These are phyloP conservation scores for Zaprionus obscuricornis DNA, from an alignment of 2,888 invertebrate species.

Conservation along the genomic window DNA sequence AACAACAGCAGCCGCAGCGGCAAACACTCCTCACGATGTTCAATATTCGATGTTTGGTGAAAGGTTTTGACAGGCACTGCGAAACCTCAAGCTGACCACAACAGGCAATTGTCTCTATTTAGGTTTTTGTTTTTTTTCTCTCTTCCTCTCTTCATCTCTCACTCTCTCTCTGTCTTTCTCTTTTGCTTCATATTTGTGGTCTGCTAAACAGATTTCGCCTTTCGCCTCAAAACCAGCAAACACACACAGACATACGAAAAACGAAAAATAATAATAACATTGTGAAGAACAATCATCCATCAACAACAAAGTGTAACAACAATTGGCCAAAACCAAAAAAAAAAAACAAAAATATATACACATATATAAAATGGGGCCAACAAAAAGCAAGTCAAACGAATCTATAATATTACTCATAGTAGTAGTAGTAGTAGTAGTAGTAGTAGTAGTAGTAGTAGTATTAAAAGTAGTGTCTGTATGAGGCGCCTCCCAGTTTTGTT, in stretches of 20 bases:
- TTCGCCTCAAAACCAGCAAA: no score
- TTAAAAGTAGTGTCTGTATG: no score
- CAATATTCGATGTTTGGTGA: constrained; percentile 34
- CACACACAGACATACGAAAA: neutral
- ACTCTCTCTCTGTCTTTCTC: constrained; percentile 2
- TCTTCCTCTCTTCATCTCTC: neutral
- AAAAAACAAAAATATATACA: no score
- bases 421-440: no score
- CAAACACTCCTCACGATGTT: no score
- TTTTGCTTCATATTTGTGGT: neutral
- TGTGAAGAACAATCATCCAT: constrained; percentile 41
- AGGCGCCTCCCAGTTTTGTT: no score
- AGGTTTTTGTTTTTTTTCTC: constrained; percentile 7
- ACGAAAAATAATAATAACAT: neutral
- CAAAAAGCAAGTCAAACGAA: constrained; percentile 1
- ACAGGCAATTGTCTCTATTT: constrained; percentile 20
- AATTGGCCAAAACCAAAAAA: constrained; percentile 53
- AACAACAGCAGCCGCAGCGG: neutral
- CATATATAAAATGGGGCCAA: constrained; percentile 23
- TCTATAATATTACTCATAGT: no score
- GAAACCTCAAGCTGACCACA: constrained; percentile 38
- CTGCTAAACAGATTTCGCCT: constrained; percentile 43
- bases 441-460: no score
- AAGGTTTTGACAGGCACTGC: constrained; percentile 28
- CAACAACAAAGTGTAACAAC: constrained; percentile 57